Evolutionary conservation across 37 sponge, comb jelly and placozoan species (phyloP), one percentile per base, ranked within the genome.

Genomic region (Theonella swinhoei): DNA sequence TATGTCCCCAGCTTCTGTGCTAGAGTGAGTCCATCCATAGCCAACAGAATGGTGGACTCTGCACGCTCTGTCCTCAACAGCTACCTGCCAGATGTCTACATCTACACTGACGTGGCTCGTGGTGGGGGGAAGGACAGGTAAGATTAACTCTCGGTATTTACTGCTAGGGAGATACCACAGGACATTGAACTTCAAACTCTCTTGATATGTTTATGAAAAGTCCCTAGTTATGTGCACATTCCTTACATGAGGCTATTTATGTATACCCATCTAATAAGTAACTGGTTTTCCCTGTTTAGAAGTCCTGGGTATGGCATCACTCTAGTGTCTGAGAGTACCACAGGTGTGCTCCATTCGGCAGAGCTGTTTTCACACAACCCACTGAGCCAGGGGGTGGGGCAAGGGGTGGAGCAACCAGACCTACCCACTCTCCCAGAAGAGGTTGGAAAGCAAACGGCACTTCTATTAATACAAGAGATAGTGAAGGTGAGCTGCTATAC

Each of bases 31-130:
- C 95, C 99, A 8, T 72, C 95, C 35, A 89, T 94, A 65, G 85
- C 89, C 28, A 94, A 91, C 64, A 84, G 94, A 68, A 85, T 98
- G 82, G 84, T 98, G 39, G 93, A 96, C 78, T 81, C 81, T 20
- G 86, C 93, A 1, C 47, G 95, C 30, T 80, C 80, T 8, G 80
- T 95, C 25, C 85, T 98, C 41, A 96, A 96, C 85, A 87, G 85
- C 31, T 88, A 88, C 64, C 78, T 98, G 17, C 91, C 97, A 24
- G 99, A 99, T 78, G 93, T 99, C 31, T 99, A 94, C 87, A 99
- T 99, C 69, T 94, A 89, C 72, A 90, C 90, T 25, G 99, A 98
- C 42, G 72, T 76, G 11, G 75, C 85, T 3, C 91, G 87, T 63
- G 94, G 98, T 35, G 79, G 47, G 17, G 84, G 54, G 54, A 47